Base-by-base conservation (phyloP, 2,113 vertebrate genomes). In the Numenius arquata region DNA sequence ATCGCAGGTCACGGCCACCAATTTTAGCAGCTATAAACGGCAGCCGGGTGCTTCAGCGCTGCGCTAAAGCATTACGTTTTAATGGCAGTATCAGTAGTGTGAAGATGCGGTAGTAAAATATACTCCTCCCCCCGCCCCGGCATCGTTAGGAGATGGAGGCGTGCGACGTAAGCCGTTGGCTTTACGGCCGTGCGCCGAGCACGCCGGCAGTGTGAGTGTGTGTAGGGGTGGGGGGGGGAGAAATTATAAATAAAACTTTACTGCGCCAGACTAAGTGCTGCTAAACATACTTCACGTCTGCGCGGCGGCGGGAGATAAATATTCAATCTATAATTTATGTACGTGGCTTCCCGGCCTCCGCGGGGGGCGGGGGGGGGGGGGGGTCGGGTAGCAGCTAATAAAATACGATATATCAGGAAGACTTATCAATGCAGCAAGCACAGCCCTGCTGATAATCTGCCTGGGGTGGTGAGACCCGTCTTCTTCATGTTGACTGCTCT, bases 161-260 rank as follows among this genome's bases (percentile, higher is more conserved):
- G 7, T 5, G 8, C 5, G 21, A 73, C 9, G 8, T n/a, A 26
- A 47, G 90, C 73, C 1, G 13, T 58, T 63, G 27, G 66, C 84
- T 95, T 79, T 62, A 52, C 17, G 12, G 88, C 0, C 7, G 34
- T 19, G 78, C 3, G 12, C 66, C 20, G 61, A 78, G 55, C 34
- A 4, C 0, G 13, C 50, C 2, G 11, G 13, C 15, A 19, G 38
- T 0, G 11, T 4, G 34, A 15, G 14, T 9, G 20, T 59, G 13
- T n/a, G 32, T 34, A 21, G 4, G 34, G 6, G 17, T 17, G 1
- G 2, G 40, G 15, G 20, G n/a, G 22, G 11, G 6, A 61, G 10
- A 59, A 88, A 80, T 63, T 23, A 58, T 93, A 95, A 97, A 90
- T 97, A 97, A 96, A 96, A 97, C 79, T 95, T 97, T 91, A 92